A percentile compares a stretch with the other conserved stretches of the same genome.
These are phyloP conservation scores for Eupithecia pulchellata DNA, from an alignment of 2,888 invertebrate genomes.

Conservation along the genomic window DNA sequence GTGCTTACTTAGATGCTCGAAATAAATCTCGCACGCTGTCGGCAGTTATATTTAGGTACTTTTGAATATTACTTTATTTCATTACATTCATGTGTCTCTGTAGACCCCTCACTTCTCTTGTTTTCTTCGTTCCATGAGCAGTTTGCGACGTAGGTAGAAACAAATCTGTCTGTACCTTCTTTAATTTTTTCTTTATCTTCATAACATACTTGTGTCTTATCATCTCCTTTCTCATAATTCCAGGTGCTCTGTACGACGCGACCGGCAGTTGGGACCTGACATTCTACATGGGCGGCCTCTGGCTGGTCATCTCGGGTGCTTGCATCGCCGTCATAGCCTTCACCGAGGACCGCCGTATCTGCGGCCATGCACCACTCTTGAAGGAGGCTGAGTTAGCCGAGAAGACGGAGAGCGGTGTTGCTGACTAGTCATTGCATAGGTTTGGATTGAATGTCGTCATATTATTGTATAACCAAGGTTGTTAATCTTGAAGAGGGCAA, in stretches of 20 bases:
- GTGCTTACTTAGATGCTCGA: too few species aligned
- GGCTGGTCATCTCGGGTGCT: slow-evolving; percentile 69
- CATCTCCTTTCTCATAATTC: slow-evolving; percentile 27
- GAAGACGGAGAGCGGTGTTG: slow-evolving; percentile 27
- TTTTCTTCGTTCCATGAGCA: background rate
- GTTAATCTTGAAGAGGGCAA: background rate
- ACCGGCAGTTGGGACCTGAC: slow-evolving; percentile 73
- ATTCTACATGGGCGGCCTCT: slow-evolving; percentile 73
- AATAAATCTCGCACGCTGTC: too few species aligned
- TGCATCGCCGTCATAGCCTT: slow-evolving; percentile 71
- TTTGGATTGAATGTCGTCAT: background rate
- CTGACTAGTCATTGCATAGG: slow-evolving; percentile 6
- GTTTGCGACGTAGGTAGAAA: background rate
- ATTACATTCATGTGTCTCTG: background rate
- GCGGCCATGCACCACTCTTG: slow-evolving; percentile 65
- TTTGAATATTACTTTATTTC: background rate
- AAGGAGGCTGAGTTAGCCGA: slow-evolving; percentile 41
- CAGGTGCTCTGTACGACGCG: slow-evolving; percentile 72
- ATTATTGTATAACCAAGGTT: background rate
- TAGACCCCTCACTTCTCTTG: background rate
- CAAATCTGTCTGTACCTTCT: background rate
- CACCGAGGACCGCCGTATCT: slow-evolving; percentile 67
- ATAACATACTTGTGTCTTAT: background rate
- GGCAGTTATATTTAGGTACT: too few species aligned
- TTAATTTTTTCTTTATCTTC: background rate